These are phyloP conservation scores for Picathartes gymnocephalus DNA, from an alignment of 2,113 vertebrate species.

Conservation along the genomic window DNA sequence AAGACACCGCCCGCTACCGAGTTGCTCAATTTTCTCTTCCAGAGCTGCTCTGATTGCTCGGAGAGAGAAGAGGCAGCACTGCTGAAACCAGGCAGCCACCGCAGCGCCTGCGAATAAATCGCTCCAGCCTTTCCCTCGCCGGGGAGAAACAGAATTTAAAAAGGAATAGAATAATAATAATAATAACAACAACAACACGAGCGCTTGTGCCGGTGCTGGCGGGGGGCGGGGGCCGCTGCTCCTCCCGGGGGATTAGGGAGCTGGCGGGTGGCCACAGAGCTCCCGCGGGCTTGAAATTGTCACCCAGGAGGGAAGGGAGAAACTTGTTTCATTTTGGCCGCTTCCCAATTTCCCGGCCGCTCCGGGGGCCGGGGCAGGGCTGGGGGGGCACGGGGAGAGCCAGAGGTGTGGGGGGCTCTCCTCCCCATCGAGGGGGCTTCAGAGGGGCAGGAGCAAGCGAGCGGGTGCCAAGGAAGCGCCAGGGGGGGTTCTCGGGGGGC, in stretches of 20 bases:
- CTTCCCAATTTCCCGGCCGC: not conserved
- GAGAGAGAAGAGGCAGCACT: not conserved
- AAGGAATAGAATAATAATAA: not conserved
- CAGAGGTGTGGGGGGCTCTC: not conserved
- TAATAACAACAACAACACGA: fast-evolving
- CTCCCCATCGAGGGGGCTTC: fast-evolving
- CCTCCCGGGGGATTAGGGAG: not conserved
- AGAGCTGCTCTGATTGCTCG: not conserved
- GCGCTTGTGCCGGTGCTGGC: not conserved
- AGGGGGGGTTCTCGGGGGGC: not conserved
- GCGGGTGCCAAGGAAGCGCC: fast-evolving
- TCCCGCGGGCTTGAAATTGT: constrained; percentile 8
- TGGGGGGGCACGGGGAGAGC: fast-evolving
- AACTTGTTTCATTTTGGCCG: constrained; percentile 17
- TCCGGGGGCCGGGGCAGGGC: not conserved
- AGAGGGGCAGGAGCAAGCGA: not conserved
- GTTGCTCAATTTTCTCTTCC: not conserved
- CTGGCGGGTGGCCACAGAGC: not conserved
- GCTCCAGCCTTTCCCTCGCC: not conserved
- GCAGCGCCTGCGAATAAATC: not conserved
- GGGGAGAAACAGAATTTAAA: not conserved
- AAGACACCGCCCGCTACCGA: not conserved
- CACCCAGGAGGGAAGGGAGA: not conserved
- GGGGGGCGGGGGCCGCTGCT: not conserved
- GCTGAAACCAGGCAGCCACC: not conserved